Base-by-base conservation (phyloP, 2,113 vertebrate genomes). In the Heptranchias perlo region DNA sequence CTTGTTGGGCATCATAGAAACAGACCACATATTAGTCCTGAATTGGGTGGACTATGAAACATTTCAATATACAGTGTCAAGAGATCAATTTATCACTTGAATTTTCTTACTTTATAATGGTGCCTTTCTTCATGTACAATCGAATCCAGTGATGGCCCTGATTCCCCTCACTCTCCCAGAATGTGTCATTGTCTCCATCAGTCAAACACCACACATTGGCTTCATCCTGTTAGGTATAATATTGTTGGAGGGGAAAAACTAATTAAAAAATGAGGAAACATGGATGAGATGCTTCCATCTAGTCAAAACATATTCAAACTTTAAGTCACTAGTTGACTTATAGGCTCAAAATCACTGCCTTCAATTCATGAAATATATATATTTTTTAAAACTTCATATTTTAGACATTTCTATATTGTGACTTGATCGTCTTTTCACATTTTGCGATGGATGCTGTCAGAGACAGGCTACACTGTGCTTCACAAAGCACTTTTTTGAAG, bases 121-220 rank as follows among this genome's bases (percentile, higher is more conserved):
- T 99, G 97, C 99, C 99, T 97, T 98, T 99, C 98, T 99, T 99
- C 99, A 99, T 99, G 94, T 99, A 99, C 96, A 99, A 98, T 44
- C 99, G 99, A 96, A 99, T 99, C 99, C 99, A 99, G 97, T 99
- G 99, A 96, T 99, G 99, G 95, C 98, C 99, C 97, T 99, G 99
- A 97, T 99, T 98, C n/a, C 99, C 99, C 7, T 99, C 99, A 0
- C 99, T 99, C 97, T 99, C 99, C 99, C 99, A 99, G 97, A 98
- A 99, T 0, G 99, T 99, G 97, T 99, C 99, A 0, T 97, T 98
- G 0, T 99, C 98, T 89, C 98, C 99, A 76, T 99, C 99, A 0
- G 99, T 99, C 97, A 99, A 97, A 96, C 98, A 99, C 52, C 98
- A 98, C 67, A 98, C 98, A 23, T 98, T 99, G 97, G 98, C 99